Evolutionary conservation across 2,888 invertebrate species (phyloP), one percentile per base, ranked within the genome.

Genomic region (Drosophila affinis): DNA sequence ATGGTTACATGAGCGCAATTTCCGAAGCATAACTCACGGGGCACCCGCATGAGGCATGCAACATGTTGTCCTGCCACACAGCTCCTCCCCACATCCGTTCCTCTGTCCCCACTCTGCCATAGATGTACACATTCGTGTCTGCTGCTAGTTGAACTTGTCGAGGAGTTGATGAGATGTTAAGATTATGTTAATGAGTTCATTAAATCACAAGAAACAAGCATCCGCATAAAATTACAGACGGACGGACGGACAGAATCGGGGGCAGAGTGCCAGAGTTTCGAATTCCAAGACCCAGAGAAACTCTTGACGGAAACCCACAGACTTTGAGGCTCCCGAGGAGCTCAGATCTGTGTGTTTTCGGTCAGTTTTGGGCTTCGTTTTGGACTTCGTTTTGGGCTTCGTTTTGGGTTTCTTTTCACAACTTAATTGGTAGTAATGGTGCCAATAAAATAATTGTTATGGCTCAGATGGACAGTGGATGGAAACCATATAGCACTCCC

Each of bases 121-220:
- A 14, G 12, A 12, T 34, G 34, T 34, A 54, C 54, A 54, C 54
- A 58, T 54, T 54, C 59, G 62, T 62, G 71, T 44, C 27, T 67
- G 74, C 55, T 65, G 69, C 69, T 58, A 67, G 72, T 72, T 67
- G 55, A 72, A 45, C 76, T 71, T 71, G 80, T 76, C 74, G 54
- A 81, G 63, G 72, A 81, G 73, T 80, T 85, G 85, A 85, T 86
- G 86, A 79, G 82, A 82, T 84, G 77, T 76, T 79, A 77, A 85
- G 86, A 86, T 85, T 86, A 85, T 85, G 86, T 82, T 85, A 85
- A 85, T 86, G 84, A 86, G 85, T 81, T 86, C 80, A 85, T 85
- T 86, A 86, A 82, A 79, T 82, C 81, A 84, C 77, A 75, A 75
- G 76, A 56, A 74, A 71, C 79, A 76, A 72, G 70, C 65, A 70